Evolutionary conservation across 2,888 invertebrate species (phyloP), one percentile per base, ranked within the genome.

Genomic region (Tubulanus polymorphus): DNA sequence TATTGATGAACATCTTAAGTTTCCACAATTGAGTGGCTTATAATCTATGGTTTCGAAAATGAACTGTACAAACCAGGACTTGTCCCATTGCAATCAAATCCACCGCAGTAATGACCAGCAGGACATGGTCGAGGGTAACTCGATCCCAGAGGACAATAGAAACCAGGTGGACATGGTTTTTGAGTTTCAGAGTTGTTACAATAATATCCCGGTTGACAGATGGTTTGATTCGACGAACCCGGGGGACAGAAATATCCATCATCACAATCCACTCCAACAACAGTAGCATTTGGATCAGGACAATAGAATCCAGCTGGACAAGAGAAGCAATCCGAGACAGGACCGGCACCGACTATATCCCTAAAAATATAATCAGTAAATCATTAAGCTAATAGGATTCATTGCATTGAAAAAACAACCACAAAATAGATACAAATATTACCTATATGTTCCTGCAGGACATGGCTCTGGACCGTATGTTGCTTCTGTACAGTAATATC

Each of bases 361-460:
- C 56, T 46, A 23, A 23, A 41, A 41, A 41, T 41, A 23, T 20
- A 41, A 41, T 20, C 20, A 41, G 23, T 15, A 41, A 8, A 20
- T 41, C 6, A 15, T 5, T 41, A 23, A 5, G 23, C 6, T 8
- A 18, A 41, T 10, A 8, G 41, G 5, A 41, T 41, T 15, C 35
- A 12, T 32, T n/a, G 10, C 35, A 32, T 10, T 41, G 41, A 15
- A 41, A 41, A 23, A 15, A 23, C 6, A 8, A 41, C 18, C n/a
- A n/a, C n/a, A n/a, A n/a, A n/a, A n/a, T n/a, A n/a, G n/a, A n/a
- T 8, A 45, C 15, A 25, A n/a, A 2, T 26, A 35, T 50, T 53
- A 74, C 75, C 76, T 72, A 71, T 70, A 75, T 18, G 73, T 72
- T 29, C 76, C 75, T 6, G 63, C 57, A 3, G 76, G 76, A 56